A percentile compares a stretch with the other conserved stretches of the same genome.
Conservation (phyloP, 2,113 vertebrate genomes). For the Prochilodus magdalenae region DNA sequence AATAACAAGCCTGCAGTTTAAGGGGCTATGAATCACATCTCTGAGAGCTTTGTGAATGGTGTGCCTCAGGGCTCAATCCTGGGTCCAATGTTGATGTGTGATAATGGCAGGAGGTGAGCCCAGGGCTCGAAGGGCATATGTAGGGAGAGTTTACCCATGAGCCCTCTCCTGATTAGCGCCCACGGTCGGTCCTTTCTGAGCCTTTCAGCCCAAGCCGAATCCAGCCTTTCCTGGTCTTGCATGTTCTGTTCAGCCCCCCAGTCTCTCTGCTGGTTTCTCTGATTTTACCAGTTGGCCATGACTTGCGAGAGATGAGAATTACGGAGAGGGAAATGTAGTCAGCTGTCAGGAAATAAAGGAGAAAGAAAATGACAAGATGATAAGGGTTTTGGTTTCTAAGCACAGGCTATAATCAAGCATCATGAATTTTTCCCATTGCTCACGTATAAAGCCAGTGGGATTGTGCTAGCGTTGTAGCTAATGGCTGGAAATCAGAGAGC, state of each 20-base stretch:
- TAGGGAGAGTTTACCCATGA: constrained; percentile 22
- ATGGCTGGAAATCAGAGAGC: constrained; percentile 50
- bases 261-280: background rate
- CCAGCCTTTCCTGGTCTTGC: too few relatives aligned
- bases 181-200: constrained; percentile 24
- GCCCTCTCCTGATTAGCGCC: constrained; percentile 38
- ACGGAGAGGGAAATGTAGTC: constrained; percentile 1
- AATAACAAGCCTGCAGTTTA: too few relatives aligned
- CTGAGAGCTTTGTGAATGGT: background rate
- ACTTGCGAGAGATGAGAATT: background rate
- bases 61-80: background rate
- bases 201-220: constrained; percentile 1
- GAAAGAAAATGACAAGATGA: constrained; percentile 20
- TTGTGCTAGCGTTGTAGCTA: constrained; percentile 38
- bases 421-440: constrained; percentile 50
- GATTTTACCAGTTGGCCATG: background rate
- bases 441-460: constrained; percentile 48
- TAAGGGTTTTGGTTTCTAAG: constrained; percentile 19
- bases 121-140: constrained; percentile 17
- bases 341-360: constrained; percentile 22
- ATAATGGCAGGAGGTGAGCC: constrained; percentile 16
- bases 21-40: too few relatives aligned
- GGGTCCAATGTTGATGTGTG: background rate
- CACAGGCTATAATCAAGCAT: constrained; percentile 47
- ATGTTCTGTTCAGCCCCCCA: constrained; percentile 61